Evolutionary conservation across 2,888 invertebrate species (phyloP).

Genomic region (Eupithecia subfuscata): DNA sequence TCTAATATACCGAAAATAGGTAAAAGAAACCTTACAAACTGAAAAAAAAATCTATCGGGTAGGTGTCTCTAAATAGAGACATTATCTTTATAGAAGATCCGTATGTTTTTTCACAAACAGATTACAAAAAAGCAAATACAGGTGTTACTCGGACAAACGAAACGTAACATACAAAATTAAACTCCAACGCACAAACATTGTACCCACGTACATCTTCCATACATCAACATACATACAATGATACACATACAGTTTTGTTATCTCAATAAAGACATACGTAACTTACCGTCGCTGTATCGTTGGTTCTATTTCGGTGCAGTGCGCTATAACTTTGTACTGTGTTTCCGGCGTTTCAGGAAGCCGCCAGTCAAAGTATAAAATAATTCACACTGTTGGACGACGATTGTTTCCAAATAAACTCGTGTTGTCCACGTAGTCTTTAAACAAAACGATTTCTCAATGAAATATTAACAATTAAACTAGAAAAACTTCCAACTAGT

Average conservation of each 20-base stretch:
- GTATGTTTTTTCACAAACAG: background rate
- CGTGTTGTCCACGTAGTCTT: conserved; percentile 27
- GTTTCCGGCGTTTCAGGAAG: conserved; percentile 71
- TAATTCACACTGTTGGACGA: conserved; percentile 52
- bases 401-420: conserved; percentile 60
- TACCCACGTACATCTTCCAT: conserved; percentile 33
- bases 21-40: background rate
- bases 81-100: background rate
- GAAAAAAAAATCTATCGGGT: background rate
- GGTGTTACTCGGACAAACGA: conserved; percentile 15
- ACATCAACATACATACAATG: background rate
- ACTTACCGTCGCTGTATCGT: conserved; percentile 66
- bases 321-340: conserved; percentile 55
- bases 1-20: too few species aligned
- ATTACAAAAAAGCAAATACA: conserved; percentile 13
- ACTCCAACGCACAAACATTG: conserved; percentile 36
- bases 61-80: too few species aligned
- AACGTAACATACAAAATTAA: conserved; percentile 36
- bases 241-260: conserved; percentile 35
- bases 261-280: conserved; percentile 47
- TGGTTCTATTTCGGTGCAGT: conserved; percentile 69
- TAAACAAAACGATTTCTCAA: background rate
- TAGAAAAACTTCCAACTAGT: background rate
- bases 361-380: conserved; percentile 67
- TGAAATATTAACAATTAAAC: background rate